Conservation (phyloP, 1,140 invertebrate genomes). For the Drosophila chauvacae region DNA sequence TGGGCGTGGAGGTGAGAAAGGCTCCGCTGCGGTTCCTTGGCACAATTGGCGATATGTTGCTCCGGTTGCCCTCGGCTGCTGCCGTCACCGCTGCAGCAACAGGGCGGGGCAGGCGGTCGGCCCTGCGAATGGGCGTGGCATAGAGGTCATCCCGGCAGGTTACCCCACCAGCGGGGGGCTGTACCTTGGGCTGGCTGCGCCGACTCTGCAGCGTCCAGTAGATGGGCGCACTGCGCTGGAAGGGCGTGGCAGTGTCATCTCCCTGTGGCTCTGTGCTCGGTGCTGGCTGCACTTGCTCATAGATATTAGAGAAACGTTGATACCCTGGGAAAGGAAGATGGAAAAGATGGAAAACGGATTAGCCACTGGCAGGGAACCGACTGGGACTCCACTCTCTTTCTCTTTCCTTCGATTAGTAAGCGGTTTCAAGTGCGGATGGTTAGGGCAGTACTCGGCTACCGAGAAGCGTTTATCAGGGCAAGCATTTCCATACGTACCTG, state of each 20-base stretch:
- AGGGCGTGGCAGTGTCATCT: constrained; percentile 61
- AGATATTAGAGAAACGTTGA: constrained; percentile 84
- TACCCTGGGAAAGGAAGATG: constrained; percentile 57
- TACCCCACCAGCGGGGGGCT: constrained; percentile 35
- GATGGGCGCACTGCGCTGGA: constrained; percentile 77
- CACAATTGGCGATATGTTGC: constrained; percentile 88
- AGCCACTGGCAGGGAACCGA: background rate
- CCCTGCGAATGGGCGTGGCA: constrained; percentile 79
- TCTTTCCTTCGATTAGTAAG: constrained; percentile 30
- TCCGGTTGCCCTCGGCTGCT: constrained; percentile 27
- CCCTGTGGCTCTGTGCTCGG: constrained; percentile 35
- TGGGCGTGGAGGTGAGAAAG: constrained; percentile 87
- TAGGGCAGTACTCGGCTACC: constrained; percentile 18
- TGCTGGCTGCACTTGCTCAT: constrained; percentile 77
- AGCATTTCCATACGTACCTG: constrained; percentile 61
- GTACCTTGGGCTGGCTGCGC: constrained; percentile 63
- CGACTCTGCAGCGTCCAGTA: constrained; percentile 85
- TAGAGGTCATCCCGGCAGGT: constrained; percentile 81
- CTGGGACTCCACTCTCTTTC: constrained; percentile 1
- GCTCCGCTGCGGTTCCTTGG: constrained; percentile 84
- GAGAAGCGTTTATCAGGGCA: constrained; percentile 52
- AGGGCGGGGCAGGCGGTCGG: constrained; percentile 72
- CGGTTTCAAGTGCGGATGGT: constrained; percentile 42
- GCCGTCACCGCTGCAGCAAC: constrained; percentile 27
- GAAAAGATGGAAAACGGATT: constrained; percentile 3